These are phyloP conservation scores for Origma solitaria DNA, from an alignment of 2,113 vertebrate genomes.

Conservation along the genomic window DNA sequence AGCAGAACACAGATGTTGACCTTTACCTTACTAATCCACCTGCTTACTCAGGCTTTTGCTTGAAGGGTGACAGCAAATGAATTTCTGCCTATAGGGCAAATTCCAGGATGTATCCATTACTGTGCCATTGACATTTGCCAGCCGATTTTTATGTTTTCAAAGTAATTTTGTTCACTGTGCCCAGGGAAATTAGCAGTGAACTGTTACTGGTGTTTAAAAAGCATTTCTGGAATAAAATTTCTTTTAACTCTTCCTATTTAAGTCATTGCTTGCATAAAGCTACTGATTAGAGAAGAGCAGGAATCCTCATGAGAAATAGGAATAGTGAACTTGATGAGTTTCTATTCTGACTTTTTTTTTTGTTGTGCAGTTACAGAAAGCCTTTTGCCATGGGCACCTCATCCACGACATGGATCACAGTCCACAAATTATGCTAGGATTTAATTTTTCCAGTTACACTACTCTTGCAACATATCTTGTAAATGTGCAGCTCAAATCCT, in stretches of 20 bases:
- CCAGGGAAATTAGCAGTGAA: constrained; percentile 50
- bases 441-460: not conserved
- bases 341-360: not conserved
- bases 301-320: not conserved
- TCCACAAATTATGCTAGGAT: not conserved
- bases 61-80: constrained; percentile 15
- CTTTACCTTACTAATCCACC: constrained; percentile 35
- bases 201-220: not conserved
- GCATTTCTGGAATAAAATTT: constrained; percentile 35
- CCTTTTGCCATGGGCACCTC: not conserved
- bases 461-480: not conserved
- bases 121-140: constrained; percentile 46
- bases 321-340: not conserved
- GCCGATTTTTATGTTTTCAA: not conserved
- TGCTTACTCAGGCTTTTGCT: constrained; percentile 49
- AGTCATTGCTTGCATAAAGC: not conserved
- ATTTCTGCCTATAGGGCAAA: constrained; percentile 42
- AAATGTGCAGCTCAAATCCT: not conserved
- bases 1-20: constrained; percentile 44
- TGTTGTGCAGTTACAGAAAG: not conserved
- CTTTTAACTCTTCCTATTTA: constrained; percentile 41
- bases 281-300: constrained; percentile 1
- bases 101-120: constrained; percentile 38
- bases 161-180: constrained; percentile 38
- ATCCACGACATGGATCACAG: not conserved